Conservation (phyloP, 2,888 invertebrate species). For the Myopa tessellatipennis region DNA sequence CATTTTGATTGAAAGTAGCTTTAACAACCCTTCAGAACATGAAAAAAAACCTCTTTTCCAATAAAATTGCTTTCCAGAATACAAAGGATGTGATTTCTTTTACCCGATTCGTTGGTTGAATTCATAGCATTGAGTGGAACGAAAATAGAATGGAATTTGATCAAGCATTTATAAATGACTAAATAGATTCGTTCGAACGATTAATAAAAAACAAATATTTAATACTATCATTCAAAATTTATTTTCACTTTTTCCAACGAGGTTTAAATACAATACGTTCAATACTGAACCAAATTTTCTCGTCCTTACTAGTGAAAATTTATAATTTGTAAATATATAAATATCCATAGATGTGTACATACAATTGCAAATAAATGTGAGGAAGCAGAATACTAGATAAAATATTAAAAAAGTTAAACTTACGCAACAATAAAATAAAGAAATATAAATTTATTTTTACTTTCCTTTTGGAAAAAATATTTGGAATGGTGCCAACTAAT, state of each 20-base stretch:
- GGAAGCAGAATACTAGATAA: slow-evolving; percentile 52
- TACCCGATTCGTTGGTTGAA: too few relatives aligned
- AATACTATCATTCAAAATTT: slow-evolving; percentile 5
- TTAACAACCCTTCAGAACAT: too few relatives aligned
- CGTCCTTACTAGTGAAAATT: background rate
- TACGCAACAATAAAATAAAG: slow-evolving; percentile 34
- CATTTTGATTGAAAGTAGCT: too few relatives aligned
- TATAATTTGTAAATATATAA: too few relatives aligned
- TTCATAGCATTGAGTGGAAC: too few relatives aligned
- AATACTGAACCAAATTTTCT: slow-evolving; percentile 35
- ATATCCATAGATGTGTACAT: background rate
- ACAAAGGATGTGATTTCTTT: too few relatives aligned
- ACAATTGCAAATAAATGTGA: slow-evolving; percentile 43
- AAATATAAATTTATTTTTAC: slow-evolving; percentile 10
- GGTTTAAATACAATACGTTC: background rate
- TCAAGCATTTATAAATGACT: too few relatives aligned
- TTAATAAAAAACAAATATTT: background rate
- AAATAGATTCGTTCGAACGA: background rate
- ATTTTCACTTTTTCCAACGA: background rate
- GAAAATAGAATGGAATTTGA: too few relatives aligned
- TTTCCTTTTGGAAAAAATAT: background rate
- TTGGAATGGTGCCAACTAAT: background rate
- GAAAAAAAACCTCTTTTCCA: too few relatives aligned
- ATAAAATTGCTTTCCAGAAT: too few relatives aligned
- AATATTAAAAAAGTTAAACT: slow-evolving; percentile 39